phyloP scores from a whole-genome alignment of 2,797 vertebrate species.

The Falco berigora region DNA sequence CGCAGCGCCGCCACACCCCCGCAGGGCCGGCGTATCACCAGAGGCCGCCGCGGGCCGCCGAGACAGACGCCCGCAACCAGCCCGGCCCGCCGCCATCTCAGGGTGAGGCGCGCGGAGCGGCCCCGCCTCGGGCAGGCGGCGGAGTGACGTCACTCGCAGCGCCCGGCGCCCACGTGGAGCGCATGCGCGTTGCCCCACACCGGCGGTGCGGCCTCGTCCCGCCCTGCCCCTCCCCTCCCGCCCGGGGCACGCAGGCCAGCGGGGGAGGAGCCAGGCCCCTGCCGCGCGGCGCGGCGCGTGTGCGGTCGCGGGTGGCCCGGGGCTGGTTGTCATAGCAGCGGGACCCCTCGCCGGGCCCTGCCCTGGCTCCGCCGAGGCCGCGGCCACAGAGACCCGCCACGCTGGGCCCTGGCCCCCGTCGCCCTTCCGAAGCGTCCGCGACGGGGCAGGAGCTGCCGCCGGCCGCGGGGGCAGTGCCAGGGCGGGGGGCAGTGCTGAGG shows the following conservation, averaged over 20 bases:
- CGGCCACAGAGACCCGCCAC: not conserved
- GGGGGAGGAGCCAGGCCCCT: fast-evolving
- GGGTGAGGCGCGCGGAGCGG: fast-evolving
- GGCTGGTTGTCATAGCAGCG: not conserved
- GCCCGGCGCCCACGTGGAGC: fast-evolving
- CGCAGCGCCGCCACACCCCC: not conserved
- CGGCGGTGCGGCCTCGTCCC: fast-evolving
- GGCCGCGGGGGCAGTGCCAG: not conserved
- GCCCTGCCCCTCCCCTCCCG: not conserved
- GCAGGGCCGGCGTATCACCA: too few relatives aligned
- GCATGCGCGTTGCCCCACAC: fast-evolving
- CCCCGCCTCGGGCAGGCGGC: too few relatives aligned
- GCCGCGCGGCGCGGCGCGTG: not conserved
- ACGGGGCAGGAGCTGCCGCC: not conserved
- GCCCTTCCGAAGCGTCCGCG: too few relatives aligned
- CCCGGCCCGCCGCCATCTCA: not conserved
- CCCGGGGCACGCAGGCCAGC: fast-evolving
- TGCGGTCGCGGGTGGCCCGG: not conserved
- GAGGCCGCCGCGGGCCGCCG: too few relatives aligned
- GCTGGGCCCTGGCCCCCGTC: not conserved
- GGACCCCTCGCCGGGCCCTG: not conserved
- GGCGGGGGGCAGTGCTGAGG: fast-evolving
- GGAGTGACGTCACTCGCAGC: fast-evolving
- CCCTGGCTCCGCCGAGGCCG: not conserved
- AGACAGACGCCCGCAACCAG: too few relatives aligned